Conservation (phyloP, 2,797 vertebrate species). For the Parauchenoglanis punctatus region DNA sequence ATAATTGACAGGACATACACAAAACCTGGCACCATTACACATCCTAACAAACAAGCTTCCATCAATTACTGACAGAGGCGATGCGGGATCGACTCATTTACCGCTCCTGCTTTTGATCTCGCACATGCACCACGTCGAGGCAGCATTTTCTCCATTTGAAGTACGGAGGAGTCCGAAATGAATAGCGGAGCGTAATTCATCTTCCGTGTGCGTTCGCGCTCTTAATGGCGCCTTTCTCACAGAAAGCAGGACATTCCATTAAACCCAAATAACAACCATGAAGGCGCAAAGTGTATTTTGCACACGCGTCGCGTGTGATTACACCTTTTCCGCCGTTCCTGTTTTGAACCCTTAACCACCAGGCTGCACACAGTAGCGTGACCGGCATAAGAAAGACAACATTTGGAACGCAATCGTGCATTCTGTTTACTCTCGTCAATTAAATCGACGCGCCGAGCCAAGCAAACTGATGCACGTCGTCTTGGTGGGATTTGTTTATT, state of each 20-base stretch:
- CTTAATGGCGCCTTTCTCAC: slow-evolving; percentile 51
- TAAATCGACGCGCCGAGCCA: not conserved
- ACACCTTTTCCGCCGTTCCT: slow-evolving; percentile 38
- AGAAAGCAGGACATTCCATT: slow-evolving; percentile 49
- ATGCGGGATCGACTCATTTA: slow-evolving; percentile 48
- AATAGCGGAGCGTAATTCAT: slow-evolving; percentile 50
- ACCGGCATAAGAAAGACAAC: slow-evolving; percentile 9
- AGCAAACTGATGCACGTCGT: not conserved
- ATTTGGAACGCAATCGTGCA: not conserved
- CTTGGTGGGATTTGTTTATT: slow-evolving; percentile 3
- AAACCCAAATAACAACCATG: slow-evolving; percentile 47
- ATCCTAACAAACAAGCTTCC: slow-evolving; percentile 42
- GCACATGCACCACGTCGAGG: slow-evolving; percentile 17
- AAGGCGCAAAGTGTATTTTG: slow-evolving; percentile 22
- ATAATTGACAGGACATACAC: slow-evolving; percentile 51
- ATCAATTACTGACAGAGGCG: slow-evolving; percentile 50
- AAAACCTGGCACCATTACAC: slow-evolving; percentile 35
- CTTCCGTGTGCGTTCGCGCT: slow-evolving; percentile 25
- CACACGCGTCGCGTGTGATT: slow-evolving; percentile 38
- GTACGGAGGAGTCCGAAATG: slow-evolving; percentile 46
- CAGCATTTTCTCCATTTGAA: slow-evolving; percentile 51
- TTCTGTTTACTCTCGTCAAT: slow-evolving; percentile 26
- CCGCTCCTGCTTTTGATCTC: slow-evolving; percentile 38
- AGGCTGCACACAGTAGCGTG: not conserved
- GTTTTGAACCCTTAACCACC: slow-evolving; percentile 32